Evolutionary conservation across 2,888 invertebrate species (phyloP), one percentile per base, ranked within the genome.

Genomic region (Brenthis daphne): DNA sequence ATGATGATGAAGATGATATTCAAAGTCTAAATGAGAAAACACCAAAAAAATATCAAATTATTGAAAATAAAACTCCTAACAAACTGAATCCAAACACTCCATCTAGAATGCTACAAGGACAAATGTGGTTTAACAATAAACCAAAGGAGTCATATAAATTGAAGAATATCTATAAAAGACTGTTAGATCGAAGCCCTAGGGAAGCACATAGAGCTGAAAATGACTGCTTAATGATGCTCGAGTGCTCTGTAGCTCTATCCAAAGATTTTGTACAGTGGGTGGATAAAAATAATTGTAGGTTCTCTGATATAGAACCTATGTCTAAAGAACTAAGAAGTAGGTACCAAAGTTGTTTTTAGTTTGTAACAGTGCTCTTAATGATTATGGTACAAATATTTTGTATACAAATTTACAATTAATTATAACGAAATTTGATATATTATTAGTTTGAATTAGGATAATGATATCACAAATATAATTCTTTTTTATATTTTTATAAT

Each of bases 201-300:
- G n/a, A 20, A 6, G 53, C 53, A 37, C 63, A 63, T 37, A 51
- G 51, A n/a, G 63, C 63, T 1, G 63, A 63, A 37, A 63, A 63
- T 20, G 63, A 63, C 37, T 43, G 53, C 14, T 6, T 63, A 12
- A 54, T 63, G 63, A 13, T 63, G 51, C n/a, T 63, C 6, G 63
- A 63, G 20, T 63, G 63, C 53, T 53, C 37, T 6, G 53, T 63
- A 20, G 53, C 43, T 5, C 2, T 43, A 43, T 20, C 51, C 8
- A 14, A 63, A 24, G 53, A 63, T 1, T 63, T 63, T 54, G 43
- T 54, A 2, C 12, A 0, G 2, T 63, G 63, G 63, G 20, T 54
- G 6, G 8, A 54, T 43, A 2, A 37, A 13, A 51, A 63, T 43
- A 16, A 63, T 63, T 13, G 20, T 8, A 2, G 4, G 8, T 63